A percentile compares a stretch with the other conserved stretches of the same genome.
Conservation (phyloP, 2,113 vertebrate species). For the Limanda limanda region DNA sequence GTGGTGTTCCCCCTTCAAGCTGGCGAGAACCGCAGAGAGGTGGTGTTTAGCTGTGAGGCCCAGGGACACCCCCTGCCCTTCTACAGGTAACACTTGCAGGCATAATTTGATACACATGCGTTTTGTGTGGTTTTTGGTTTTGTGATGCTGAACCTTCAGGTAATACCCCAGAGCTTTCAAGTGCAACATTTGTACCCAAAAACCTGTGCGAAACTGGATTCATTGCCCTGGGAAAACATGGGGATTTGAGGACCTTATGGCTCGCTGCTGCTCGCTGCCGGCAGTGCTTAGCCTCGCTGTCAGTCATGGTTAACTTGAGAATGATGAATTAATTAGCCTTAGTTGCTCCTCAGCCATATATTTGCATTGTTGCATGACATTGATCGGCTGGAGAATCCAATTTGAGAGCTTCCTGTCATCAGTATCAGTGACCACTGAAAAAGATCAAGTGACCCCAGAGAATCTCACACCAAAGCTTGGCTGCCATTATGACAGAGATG, state of each 20-base stretch:
- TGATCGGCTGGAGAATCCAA: constrained; percentile 28
- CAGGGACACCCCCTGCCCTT: constrained; percentile 89
- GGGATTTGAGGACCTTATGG: constrained; percentile 39
- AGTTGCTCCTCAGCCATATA: constrained; percentile 34
- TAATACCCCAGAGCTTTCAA: constrained; percentile 18
- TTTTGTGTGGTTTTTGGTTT: not conserved
- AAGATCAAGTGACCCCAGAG: constrained; percentile 54
- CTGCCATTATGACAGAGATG: constrained; percentile 1
- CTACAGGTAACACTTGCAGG: constrained; percentile 85
- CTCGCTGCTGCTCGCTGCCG: constrained; percentile 35
- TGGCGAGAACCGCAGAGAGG: constrained; percentile 87
- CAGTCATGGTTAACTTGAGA: constrained; percentile 57
- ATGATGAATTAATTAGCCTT: constrained; percentile 57
- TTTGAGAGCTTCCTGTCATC: constrained; percentile 54
- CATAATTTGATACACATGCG: constrained; percentile 20
- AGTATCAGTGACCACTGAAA: constrained; percentile 22
- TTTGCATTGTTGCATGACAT: constrained; percentile 37
- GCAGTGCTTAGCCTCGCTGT: constrained; percentile 49
- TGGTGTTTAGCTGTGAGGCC: constrained; percentile 92
- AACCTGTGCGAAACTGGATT: not conserved
- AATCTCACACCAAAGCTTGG: constrained; percentile 9
- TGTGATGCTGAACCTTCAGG: not conserved
- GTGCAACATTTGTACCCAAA: constrained; percentile 23
- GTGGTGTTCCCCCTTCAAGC: constrained; percentile 91
- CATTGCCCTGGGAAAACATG: constrained; percentile 20